Percentiles rank a stretch among this genome's conserved stretches.
Conservation (phyloP, 2,113 vertebrate genomes). For the Castor canadensis region DNA sequence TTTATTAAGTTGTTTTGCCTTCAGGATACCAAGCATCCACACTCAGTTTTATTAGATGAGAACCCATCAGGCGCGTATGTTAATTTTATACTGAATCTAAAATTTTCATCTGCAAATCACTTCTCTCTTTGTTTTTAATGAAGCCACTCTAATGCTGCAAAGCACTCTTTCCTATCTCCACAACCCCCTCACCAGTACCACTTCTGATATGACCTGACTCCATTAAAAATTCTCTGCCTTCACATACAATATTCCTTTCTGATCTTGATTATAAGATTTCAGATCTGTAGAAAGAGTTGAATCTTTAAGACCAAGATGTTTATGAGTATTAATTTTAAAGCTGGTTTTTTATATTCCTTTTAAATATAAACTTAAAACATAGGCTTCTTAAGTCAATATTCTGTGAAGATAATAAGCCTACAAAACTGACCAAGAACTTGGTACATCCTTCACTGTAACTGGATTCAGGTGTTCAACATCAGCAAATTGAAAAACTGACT, state of each 20-base stretch:
- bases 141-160: slow-evolving; percentile 41
- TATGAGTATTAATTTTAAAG: slow-evolving; percentile 36
- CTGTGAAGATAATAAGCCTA: background rate
- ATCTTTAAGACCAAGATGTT: slow-evolving; percentile 12
- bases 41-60: slow-evolving; percentile 64
- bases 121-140: slow-evolving; percentile 49
- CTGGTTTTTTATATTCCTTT: background rate
- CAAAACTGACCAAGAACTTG: background rate
- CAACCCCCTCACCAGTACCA: background rate
- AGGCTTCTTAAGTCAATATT: background rate
- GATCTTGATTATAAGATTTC: background rate
- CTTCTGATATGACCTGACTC: background rate
- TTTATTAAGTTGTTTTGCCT: slow-evolving; percentile 73
- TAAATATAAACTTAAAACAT: background rate
- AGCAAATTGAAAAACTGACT: background rate
- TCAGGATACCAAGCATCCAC: slow-evolving; percentile 53
- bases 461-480: background rate
- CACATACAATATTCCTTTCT: background rate
- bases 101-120: slow-evolving; percentile 63
- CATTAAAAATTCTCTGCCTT: slow-evolving; percentile 9
- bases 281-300: background rate
- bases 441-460: background rate
- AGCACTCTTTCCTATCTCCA: background rate
- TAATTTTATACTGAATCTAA: slow-evolving; percentile 69
- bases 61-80: slow-evolving; percentile 3